phyloP scores from a whole-genome alignment of 2,113 vertebrate genomes.

The Apeltes quadracus region DNA sequence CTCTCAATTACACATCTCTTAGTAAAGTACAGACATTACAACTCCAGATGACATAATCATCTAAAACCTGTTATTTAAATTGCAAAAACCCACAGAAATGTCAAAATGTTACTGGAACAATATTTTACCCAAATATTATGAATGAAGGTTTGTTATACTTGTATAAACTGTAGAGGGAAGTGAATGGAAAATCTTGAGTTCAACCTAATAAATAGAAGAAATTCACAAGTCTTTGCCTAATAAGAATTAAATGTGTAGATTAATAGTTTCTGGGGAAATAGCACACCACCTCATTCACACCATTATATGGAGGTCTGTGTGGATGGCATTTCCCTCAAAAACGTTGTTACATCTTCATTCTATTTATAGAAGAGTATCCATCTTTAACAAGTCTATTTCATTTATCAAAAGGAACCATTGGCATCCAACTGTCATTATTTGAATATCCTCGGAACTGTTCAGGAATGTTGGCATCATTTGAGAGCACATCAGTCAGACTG shows the following conservation, averaged over 20 bases:
- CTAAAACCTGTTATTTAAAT: conserved; percentile 26
- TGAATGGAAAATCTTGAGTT: not conserved
- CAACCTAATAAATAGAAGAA: not conserved
- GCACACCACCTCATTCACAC: not conserved
- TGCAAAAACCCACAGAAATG: too few species aligned
- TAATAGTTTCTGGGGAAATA: not conserved
- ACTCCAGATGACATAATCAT: conserved; percentile 1
- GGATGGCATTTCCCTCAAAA: not conserved
- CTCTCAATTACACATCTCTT: not conserved
- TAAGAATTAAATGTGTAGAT: not conserved
- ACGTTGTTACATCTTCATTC: not conserved
- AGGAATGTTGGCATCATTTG: not conserved
- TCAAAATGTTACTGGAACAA: conserved; percentile 8
- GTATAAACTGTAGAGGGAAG: not conserved
- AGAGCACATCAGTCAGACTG: not conserved
- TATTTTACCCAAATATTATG: not conserved
- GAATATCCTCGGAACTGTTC: not conserved
- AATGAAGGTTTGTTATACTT: not conserved
- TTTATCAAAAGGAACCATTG: not conserved
- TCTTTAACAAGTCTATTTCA: not conserved
- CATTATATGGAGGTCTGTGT: not conserved
- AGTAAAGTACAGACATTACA: conserved; percentile 11
- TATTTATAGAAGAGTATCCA: not conserved
- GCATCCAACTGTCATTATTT: not conserved
- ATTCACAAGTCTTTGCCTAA: not conserved